Evolutionary conservation across 2,888 invertebrate genomes (phyloP).

Genomic region (Panzeria rudis): DNA sequence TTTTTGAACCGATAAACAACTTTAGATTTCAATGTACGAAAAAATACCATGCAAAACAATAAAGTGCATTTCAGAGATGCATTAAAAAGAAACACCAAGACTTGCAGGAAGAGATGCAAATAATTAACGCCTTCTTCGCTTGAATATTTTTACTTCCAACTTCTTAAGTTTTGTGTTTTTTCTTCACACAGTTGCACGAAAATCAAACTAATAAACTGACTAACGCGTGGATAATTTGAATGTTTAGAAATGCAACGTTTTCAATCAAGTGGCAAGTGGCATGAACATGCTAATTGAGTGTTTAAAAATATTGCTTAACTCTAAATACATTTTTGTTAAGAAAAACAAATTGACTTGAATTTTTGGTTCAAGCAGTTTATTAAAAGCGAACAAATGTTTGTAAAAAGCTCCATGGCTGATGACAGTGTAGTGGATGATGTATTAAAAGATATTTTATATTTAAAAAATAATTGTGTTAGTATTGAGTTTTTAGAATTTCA

Average conservation of each 20-base stretch:
- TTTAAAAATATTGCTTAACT: constrained; percentile 11
- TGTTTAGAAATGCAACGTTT: constrained; percentile 38
- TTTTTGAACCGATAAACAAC: constrained; percentile 58
- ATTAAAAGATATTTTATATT: constrained; percentile 81
- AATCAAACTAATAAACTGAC: constrained; percentile 45
- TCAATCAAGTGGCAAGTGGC: constrained; percentile 26
- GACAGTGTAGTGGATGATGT: constrained; percentile 81
- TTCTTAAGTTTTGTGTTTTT: not conserved
- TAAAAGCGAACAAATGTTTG: constrained; percentile 80
- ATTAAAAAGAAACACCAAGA: constrained; percentile 28
- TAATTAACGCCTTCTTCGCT: constrained; percentile 68
- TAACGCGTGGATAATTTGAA: constrained; percentile 62
- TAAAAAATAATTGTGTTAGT: constrained; percentile 83
- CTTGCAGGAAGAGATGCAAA: constrained; percentile 70
- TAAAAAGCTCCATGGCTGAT: constrained; percentile 83
- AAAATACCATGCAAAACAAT: constrained; percentile 22
- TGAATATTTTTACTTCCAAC: constrained; percentile 34
- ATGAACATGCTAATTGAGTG: constrained; percentile 52
- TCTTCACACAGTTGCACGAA: constrained; percentile 28
- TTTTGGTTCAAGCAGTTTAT: not conserved
- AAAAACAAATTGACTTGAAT: not conserved
- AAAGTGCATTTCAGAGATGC: constrained; percentile 44
- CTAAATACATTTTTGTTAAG: not conserved
- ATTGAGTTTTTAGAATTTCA: constrained; percentile 22
- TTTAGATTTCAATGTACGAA: not conserved